A percentile compares a stretch with the other conserved stretches of the same genome.
These are phyloP conservation scores for Drosophila orosa DNA, from an alignment of 1,140 invertebrate genomes.

Conservation along the genomic window DNA sequence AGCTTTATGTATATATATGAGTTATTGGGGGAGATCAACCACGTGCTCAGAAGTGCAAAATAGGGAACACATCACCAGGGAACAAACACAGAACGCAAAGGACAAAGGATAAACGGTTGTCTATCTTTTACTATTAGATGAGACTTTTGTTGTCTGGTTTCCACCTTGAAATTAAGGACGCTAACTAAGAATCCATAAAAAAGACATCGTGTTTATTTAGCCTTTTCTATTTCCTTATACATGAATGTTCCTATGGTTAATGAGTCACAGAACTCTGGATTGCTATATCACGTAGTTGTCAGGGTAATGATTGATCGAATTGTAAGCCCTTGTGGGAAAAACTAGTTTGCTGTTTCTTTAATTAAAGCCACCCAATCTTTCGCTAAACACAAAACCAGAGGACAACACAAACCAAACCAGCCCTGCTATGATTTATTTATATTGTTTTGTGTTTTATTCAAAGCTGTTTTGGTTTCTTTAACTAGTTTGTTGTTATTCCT, in stretches of 20 bases:
- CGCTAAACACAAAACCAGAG: neutral
- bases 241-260: neutral
- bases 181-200: neutral
- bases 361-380: neutral
- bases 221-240: neutral
- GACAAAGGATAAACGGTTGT: too few species aligned
- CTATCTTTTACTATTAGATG: too few species aligned
- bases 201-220: neutral
- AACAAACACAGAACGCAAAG: too few species aligned
- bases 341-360: slow-evolving; percentile 3
- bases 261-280: neutral
- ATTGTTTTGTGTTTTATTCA: neutral
- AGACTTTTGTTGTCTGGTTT: neutral
- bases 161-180: neutral
- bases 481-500: too few species aligned
- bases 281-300: slow-evolving; percentile 19
- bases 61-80: too few species aligned
- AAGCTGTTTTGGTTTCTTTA: neutral
- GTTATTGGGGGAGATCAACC: neutral
- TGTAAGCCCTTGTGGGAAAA: slow-evolving; percentile 18
- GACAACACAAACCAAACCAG: neutral
- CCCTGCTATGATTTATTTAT: neutral
- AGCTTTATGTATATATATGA: neutral
- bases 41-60: too few species aligned
- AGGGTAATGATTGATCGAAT: slow-evolving; percentile 13